Evolutionary conservation across 2,797 vertebrate species (phyloP), one percentile per base, ranked within the genome.

Genomic region (Onychomys arenicola): DNA sequence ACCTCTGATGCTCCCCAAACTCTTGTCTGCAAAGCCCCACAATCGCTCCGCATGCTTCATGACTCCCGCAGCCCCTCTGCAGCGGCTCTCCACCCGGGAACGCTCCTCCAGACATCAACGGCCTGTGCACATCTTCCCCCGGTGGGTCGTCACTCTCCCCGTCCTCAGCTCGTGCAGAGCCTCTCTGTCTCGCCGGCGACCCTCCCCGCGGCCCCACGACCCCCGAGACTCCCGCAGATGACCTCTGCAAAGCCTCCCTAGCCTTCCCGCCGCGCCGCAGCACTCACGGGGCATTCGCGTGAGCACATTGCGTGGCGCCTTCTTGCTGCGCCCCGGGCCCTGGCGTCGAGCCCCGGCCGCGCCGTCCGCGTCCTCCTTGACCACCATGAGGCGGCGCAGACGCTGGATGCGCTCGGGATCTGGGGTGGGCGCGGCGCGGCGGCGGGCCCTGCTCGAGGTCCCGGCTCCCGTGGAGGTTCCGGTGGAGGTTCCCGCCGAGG

Each of bases 231-330:
- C 25, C 85, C 49, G 49, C 23, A 57, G 65, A 37, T 6, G 14
- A 27, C 52, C 67, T 29, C 57, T 83, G 40, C 63, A 1, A 43
- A 46, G 59, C 82, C 71, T 5, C 21, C 16, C 76, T 21, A 1
- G 73, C 34, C 12, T 67, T 43, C 2, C 19, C n/a, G 0, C 0
- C 13, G 23, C 9, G 67, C 46, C 2, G 12, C 52, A 0, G 0
- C 77, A 99, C 99, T 98, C 99, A 99, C 99, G 65, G 67, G 99
- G 97, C 99, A 99, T 99, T 98, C 99, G 98, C 1, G 99, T 99
- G 88, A 99, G 99, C 95, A 99, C 99, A 92, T 99, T 99, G 86
- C 99, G 99, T 46, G 98, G 98, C 0, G 98, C 96, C 96, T 98
- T 99, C 96, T 97, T 97, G 87, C 98, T 96, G 84, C 98, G 97